phyloP scores from a whole-genome alignment of 2,888 invertebrate species.

The Cacoxenus indagator region DNA sequence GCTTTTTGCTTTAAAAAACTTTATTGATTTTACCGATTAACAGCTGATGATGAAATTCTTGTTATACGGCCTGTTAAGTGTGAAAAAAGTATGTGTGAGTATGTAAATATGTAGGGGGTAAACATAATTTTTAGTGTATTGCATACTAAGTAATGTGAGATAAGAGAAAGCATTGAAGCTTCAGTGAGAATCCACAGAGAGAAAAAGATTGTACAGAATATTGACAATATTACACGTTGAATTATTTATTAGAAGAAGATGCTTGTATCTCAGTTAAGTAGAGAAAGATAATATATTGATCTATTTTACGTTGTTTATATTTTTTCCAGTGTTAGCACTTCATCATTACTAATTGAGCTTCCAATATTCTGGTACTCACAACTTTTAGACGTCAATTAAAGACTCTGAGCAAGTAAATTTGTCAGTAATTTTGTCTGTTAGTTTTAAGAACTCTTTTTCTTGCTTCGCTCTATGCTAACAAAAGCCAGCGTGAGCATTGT shows the following conservation, averaged over 20 bases:
- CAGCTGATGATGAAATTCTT: constrained; percentile 43
- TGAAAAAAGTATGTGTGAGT: constrained; percentile 6
- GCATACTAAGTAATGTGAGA: not conserved
- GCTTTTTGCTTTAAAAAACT: not conserved
- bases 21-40: constrained; percentile 55
- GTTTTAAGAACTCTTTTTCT: not conserved
- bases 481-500: not conserved
- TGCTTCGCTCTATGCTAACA: not conserved
- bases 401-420: not conserved
- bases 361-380: not conserved
- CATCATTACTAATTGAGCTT: too few species aligned
- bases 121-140: not conserved
- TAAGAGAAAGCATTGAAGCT: not conserved
- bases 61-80: not conserved
- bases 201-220: not conserved
- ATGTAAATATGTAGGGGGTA: not conserved
- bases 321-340: not conserved
- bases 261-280: too few species aligned
- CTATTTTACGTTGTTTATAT: not conserved
- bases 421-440: not conserved
- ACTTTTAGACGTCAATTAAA: not conserved
- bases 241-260: too few species aligned
- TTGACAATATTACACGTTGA: too few species aligned
- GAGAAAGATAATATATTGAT: not conserved
- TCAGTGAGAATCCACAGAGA: not conserved